A percentile compares a stretch with the other conserved stretches of the same genome.
Evolutionary conservation across 2,113 vertebrate species (phyloP).

Genomic region (Struthio camelus): DNA sequence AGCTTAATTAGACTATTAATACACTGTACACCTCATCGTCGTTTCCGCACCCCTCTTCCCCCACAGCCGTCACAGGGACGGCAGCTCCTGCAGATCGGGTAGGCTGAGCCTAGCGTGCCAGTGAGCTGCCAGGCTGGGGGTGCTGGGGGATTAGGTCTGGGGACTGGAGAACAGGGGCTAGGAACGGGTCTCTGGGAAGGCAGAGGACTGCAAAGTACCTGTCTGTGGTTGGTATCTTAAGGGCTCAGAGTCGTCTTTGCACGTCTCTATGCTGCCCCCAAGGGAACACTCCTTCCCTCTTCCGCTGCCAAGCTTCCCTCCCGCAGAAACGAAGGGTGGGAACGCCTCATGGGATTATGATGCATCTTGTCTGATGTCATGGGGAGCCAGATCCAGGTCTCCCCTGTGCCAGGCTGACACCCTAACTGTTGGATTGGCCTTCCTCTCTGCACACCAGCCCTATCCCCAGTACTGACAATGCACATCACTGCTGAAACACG

Average conservation of each 20-base stretch:
- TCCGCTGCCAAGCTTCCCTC: no score
- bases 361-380: no score
- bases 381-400: neutral
- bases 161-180: neutral
- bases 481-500: no score
- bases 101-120: neutral
- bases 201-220: neutral
- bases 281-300: no score
- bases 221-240: neutral
- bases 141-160: no score
- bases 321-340: no score
- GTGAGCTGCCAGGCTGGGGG: neutral
- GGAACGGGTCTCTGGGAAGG: neutral
- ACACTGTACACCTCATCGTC: rapidly evolving
- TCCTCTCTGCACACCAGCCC: neutral
- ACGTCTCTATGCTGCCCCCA: neutral
- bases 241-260: neutral
- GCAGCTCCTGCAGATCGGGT: neutral
- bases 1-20: neutral
- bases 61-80: neutral
- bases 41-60: neutral
- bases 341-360: no score
- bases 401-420: neutral
- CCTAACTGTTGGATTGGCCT: neutral
- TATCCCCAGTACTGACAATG: neutral